Base-by-base conservation (phyloP, 2,888 invertebrate species). In the Coelinius sp. region DNA sequence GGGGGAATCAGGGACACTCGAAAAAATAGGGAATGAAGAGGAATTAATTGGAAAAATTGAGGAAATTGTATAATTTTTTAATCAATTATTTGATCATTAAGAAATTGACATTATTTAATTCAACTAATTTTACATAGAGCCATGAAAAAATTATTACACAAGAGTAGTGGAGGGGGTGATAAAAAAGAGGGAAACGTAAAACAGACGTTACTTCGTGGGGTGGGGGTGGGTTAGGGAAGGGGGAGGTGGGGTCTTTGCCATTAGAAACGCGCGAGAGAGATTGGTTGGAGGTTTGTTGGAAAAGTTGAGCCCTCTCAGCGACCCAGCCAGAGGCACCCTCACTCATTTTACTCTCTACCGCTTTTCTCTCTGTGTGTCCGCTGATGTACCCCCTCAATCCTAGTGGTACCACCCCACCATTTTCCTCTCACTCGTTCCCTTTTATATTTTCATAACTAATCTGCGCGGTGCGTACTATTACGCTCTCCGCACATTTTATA, bases 401-500 rank as follows among this genome's bases (percentile, higher is more conserved):
- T n/a, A n/a, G n/a, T 66, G 69, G 72, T 71, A 68, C 68, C 74
- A 71, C 67, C 67, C 72, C 53, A 46, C 49, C 69, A 38, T 62
- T 72, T 52, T 38, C 70, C 70, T 66, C 71, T 27, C 69, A 77
- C 77, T 78, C 76, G 77, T 79, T 81, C 80, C 81, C 83, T 83
- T 84, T 85, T 84, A 84, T 83, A 84, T 85, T 86, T 85, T 84
- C 84, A 84, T 83, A 82, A 84, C 83, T 83, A 84, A 84, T 84
- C 83, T 83, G 79, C 81, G 83, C 82, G 81, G 79, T 81, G 79
- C 82, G 81, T 82, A 81, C 82, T 82, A 82, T 82, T 79, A 80
- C 79, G 79, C 80, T 75, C 81, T 89, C 90, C 90, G 90, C 89
- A 90, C 91, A 91, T 91, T 91, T 91, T 91, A 90, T 91, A 91